Evolutionary conservation across 2,888 invertebrate genomes (phyloP).

Genomic region (Spisula subtruncata): DNA sequence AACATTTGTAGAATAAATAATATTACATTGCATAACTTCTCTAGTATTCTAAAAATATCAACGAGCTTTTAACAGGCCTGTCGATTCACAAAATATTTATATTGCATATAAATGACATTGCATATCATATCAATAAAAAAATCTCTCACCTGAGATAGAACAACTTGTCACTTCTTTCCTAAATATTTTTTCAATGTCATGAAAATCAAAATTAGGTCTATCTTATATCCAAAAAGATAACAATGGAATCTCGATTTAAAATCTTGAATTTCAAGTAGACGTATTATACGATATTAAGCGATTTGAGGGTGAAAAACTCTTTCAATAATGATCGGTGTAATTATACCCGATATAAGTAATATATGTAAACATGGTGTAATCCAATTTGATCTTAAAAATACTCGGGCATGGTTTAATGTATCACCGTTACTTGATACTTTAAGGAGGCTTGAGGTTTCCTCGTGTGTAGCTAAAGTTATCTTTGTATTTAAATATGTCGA

Average conservation of each 20-base stretch:
- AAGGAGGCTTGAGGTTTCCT: no score
- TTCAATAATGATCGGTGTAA: no score
- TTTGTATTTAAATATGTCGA: no score
- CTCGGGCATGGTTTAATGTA: no score
- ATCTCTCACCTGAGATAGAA: not conserved
- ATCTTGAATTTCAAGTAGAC: not conserved
- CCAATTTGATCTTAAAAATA: no score
- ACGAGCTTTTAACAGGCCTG: not conserved
- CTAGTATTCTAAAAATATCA: not conserved
- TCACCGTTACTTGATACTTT: no score
- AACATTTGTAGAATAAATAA: no score
- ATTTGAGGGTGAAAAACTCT: not conserved
- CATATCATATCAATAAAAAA: not conserved
- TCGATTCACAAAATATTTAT: not conserved
- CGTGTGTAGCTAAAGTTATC: no score
- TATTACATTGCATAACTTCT: not conserved
- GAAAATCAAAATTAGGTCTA: not conserved
- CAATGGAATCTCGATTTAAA: not conserved
- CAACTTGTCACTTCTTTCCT: not conserved
- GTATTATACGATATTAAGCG: not conserved
- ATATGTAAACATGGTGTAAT: no score
- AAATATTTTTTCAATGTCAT: not conserved
- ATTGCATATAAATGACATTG: not conserved
- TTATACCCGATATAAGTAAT: no score
- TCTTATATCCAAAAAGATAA: not conserved